Base-by-base conservation (phyloP, 2,113 vertebrate genomes). In the Chascanopsetta lugubris region DNA sequence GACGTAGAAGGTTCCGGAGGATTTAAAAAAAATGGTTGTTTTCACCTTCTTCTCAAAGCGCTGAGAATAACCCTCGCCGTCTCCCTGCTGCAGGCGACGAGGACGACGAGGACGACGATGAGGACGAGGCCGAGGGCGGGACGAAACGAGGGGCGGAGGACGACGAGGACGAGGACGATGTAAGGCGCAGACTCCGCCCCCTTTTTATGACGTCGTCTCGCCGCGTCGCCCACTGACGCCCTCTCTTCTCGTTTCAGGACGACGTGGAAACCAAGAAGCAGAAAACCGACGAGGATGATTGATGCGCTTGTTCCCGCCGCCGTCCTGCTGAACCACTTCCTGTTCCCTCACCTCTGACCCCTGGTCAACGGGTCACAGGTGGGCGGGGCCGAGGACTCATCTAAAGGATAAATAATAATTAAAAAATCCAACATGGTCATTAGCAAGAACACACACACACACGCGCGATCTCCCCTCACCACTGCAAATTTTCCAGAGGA, bases 251-350 rank as follows among this genome's bases (percentile, higher is more conserved):
- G 18, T 76, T 48, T 58, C 90, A 97, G 26, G 95, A 98, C 0
- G 95, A 98, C 4, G 93, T 97, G 0, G 95, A 97, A 69, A 91
- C 94, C 89, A 98, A 98, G 94, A 98, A 97, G 95, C 95, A 95
- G 94, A 98, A 98, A 94, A 95, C 93, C 0, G 94, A 95, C 1
- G 94, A 96, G 25, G 96, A 97, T 43, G 95, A 98, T 91, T 97
- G 96, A 94, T 92, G 91, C 53, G 82, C 57, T 79, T 57, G 3
- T 56, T 80, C 54, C 54, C 9, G 2, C 63, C 61, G 45, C 64
- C 80, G 65, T 69, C 91, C 88, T 84, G 83, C 87, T 85, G 87
- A 87, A 80, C 75, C 80, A 77, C 77, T 77, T 84, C 84, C 90
- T 79, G 85, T 48, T 76, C 74, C 85, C 74, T 74, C 79, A 77